Base-by-base conservation (phyloP, 2,797 vertebrate genomes). In the Pangasius macronema region DNA sequence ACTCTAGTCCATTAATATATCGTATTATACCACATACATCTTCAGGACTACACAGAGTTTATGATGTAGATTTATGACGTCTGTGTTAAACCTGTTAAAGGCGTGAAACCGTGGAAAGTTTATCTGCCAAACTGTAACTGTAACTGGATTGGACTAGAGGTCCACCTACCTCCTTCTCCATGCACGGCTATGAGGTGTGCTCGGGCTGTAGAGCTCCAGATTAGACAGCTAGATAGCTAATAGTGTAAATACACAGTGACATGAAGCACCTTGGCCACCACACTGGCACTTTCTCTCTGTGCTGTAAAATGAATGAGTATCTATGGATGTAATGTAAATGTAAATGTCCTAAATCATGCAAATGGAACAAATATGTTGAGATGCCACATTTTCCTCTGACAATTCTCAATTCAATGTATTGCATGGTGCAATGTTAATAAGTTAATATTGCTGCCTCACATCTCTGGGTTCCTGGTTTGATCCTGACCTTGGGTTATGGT, bases 1-100 rank as follows among this genome's bases (percentile, higher is more conserved):
- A 86, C 89, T 83, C 68, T 13, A 57, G 63, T 84, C 73, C 82
- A 86, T 86, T 87, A 36, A 87, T 89, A 82, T 85, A 76, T 86
- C 81, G 63, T 57, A 55, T 87, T 82, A 85, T 73, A 77, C 36
- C n/a, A 30, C 33, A 72, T 63, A 75, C 36, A 79, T 86, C 63
- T 67, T 84, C 80, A 27, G 53, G 51, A 33, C 73, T 79, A 6
- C 77, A 67, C 55, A 49, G 61, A 75, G 82, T 85, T 87, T 87
- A 88, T 55, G 68, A 46, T 68, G 65, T 87, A 18, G 42, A 68
- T 85, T 85, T 85, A 85, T n/a, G 59, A 70, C 55, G 36, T 46
- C 30, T 65, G 55, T 8, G 80, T 88, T 86, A 77, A 87, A 86
- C 73, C 39, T 85, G 72, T 65, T 77, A 85, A 85, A 83, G 82